Percentiles rank a stretch among this genome's conserved stretches.
Evolutionary conservation across 2,888 invertebrate species (phyloP).

Genomic region (Strigamia crassipes): DNA sequence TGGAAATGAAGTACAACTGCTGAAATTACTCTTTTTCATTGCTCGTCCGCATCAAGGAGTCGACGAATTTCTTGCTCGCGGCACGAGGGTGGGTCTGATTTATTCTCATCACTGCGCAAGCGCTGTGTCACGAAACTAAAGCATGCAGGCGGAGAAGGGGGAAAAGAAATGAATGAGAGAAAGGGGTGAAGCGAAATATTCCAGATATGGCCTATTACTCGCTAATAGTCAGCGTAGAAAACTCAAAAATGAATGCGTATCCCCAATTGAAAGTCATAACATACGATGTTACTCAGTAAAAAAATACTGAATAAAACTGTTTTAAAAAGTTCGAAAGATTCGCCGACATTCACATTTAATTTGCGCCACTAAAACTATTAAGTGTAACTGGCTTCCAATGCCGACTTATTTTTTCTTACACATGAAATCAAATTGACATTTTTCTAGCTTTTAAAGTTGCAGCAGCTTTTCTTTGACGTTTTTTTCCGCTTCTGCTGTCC

Average conservation of each 20-base stretch:
- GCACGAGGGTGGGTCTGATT: conserved; percentile 38
- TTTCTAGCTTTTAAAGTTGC: neutral
- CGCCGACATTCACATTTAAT: neutral
- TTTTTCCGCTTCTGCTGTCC: conserved; percentile 36
- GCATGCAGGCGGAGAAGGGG: neutral
- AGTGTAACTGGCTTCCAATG: neutral
- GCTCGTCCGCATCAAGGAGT: conserved; percentile 32
- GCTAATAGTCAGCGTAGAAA: conserved; percentile 14
- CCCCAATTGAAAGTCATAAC: neutral
- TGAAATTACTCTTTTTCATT: conserved; percentile 44
- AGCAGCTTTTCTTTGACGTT: conserved; percentile 7
- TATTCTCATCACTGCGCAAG: conserved; percentile 40
- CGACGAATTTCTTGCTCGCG: conserved; percentile 33
- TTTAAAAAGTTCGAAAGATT: too few relatives aligned
- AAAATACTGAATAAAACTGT: neutral
- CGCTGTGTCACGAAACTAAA: conserved; percentile 23
- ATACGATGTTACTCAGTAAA: neutral
- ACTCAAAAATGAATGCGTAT: neutral
- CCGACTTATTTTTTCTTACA: neutral
- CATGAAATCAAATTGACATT: conserved; percentile 38
- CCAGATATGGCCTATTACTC: conserved; percentile 39
- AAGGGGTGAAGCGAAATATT: conserved; percentile 30
- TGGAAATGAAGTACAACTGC: conserved; percentile 43
- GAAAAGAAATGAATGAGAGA: conserved; percentile 19
- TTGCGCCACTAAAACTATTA: neutral